Evolutionary conservation across 2,888 invertebrate species (phyloP).

Genomic region (Tromatobia lineatoria): DNA sequence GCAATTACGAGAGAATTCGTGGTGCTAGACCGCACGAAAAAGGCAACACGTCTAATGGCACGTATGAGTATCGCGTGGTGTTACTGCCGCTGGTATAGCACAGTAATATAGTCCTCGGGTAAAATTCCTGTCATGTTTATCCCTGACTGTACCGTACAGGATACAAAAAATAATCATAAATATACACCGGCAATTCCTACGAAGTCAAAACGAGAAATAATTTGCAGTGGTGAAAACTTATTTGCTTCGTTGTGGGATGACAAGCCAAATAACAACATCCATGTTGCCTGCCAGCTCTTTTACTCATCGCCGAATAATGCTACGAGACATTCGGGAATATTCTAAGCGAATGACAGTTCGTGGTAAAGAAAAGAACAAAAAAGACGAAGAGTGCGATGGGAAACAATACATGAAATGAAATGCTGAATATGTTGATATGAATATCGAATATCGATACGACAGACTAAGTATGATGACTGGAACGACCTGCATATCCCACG

Average conservation of each 20-base stretch:
- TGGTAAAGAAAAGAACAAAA: neutral
- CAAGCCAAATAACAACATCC: conserved; percentile 23
- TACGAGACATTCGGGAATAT: neutral
- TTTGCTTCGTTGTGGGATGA: conserved; percentile 28
- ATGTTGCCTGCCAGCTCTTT: neutral
- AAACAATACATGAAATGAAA: neutral
- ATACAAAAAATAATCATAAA: conserved; percentile 30
- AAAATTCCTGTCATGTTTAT: conserved; percentile 20
- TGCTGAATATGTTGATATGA: conserved; percentile 6
- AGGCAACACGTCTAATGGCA: conserved; percentile 23
- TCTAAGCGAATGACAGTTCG: neutral
- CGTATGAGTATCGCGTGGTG: conserved; percentile 7
- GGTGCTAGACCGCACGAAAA: neutral
- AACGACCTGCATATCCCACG: neutral
- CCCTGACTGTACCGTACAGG: conserved; percentile 20
- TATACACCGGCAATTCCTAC: conserved; percentile 20
- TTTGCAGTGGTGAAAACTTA: conserved; percentile 13
- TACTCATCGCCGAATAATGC: neutral
- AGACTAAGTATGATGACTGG: neutral
- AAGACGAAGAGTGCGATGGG: neutral
- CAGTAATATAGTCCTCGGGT: neutral
- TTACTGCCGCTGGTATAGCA: neutral
- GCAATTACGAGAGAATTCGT: conserved; percentile 24
- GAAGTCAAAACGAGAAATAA: conserved; percentile 19
- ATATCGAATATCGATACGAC: conserved; percentile 21